Evolutionary conservation across 1,140 invertebrate genomes (phyloP), one percentile per base, ranked within the genome.

Genomic region (Procambarus clarkii): DNA sequence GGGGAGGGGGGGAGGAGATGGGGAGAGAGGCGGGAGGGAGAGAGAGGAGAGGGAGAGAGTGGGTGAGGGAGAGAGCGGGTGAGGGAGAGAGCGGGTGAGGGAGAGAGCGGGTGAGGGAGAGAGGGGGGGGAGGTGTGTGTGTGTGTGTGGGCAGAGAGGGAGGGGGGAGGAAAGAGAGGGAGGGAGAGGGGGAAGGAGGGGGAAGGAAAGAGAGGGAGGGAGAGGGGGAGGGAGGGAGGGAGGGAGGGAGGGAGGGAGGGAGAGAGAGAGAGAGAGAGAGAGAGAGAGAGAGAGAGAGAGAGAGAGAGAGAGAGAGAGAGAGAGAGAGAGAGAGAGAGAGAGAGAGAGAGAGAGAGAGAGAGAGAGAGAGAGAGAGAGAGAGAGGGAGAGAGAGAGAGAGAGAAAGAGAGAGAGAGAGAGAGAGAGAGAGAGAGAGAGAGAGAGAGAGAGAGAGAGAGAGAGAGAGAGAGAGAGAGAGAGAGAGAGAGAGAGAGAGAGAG

Each of bases 361-460:
- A 21, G 18, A 4, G 44, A 77, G 45, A 77, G 45, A 24, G 24
- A 21, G n/a, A 77, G 21, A 77, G 24, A 24, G 44, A 44, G 45
- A 44, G 45, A 24, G 21, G 74, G 9, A 24, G 74, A 69, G n/a
- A 69, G 64, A 69, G 64, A 69, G 64, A 69, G 64, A 69, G 64
- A 69, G 64, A 69, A n/a, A 69, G 64, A 69, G 64, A 69, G 64
- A 69, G 64, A 69, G 74, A 77, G 18, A 77, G 74, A 77, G 74
- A 77, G 74, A 77, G 74, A 77, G 74, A 77, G 74, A 77, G 74
- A 77, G 74, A 77, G 74, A 77, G 74, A 77, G 74, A 77, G 74
- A 77, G 74, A 77, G 74, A 77, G 74, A 77, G 74, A 77, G 74
- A 77, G 74, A 77, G 74, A 77, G 74, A 77, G 74, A 77, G 74